Evolutionary conservation across 2,113 vertebrate genomes (phyloP).

Genomic region (Anas platyrhynchos): DNA sequence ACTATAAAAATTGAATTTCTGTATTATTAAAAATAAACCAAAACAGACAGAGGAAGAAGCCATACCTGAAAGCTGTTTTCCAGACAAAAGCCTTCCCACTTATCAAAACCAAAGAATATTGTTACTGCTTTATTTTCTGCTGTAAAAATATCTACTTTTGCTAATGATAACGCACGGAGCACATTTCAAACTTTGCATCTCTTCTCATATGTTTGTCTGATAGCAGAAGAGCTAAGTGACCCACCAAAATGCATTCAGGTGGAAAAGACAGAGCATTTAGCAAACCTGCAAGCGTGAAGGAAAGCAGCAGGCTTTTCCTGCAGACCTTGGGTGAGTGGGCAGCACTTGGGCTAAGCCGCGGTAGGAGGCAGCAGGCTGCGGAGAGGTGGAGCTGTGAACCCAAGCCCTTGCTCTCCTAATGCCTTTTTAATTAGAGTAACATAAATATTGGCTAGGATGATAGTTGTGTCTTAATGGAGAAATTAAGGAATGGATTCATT

Average conservation of each 20-base stretch:
- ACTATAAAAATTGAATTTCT: not conserved
- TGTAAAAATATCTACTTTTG: not conserved
- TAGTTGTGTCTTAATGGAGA: not conserved
- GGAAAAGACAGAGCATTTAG: not conserved
- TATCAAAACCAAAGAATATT: not conserved
- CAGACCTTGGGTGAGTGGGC: not conserved
- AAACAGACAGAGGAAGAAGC: not conserved
- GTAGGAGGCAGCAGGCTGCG: not conserved
- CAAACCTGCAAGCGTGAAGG: not conserved
- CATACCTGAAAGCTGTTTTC: not conserved
- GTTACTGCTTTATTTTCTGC: not conserved
- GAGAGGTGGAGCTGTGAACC: not conserved
- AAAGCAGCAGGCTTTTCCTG: accelerated
- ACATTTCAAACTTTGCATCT: not conserved
- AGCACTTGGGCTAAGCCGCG: not conserved
- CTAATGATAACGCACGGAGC: not conserved
- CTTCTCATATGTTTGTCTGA: not conserved
- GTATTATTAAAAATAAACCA: too few species aligned
- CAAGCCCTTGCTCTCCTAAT: not conserved
- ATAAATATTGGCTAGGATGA: not conserved
- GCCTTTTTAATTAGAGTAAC: not conserved
- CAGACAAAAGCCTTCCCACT: not conserved
- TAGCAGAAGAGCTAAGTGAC: not conserved
- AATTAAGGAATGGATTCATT: slow-evolving; percentile 22
- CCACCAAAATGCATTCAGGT: not conserved